A percentile compares a stretch with the other conserved stretches of the same genome.
Conservation (phyloP, 2,888 invertebrate species). For the Papilio gigon region DNA sequence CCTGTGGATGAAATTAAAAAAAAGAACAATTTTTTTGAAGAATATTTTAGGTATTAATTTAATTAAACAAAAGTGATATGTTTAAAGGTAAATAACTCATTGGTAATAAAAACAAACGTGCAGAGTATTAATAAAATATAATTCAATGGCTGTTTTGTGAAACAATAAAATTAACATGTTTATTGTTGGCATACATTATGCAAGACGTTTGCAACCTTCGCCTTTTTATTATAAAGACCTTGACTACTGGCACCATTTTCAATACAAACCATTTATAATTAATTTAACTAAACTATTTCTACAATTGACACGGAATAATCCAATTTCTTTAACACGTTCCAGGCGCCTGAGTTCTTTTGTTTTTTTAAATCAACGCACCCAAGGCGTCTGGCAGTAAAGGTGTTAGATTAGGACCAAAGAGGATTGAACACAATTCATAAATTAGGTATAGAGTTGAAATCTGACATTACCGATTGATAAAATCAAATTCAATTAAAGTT, state of each 20-base stretch:
- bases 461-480: not conserved
- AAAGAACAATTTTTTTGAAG: constrained; percentile 9
- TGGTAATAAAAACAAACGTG: not conserved
- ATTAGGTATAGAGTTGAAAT: not conserved
- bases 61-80: not conserved
- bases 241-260: constrained; percentile 37
- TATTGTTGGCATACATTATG: constrained; percentile 33
- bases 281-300: constrained; percentile 2
- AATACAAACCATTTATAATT: constrained; percentile 15
- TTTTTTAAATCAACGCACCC: not conserved
- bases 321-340: not conserved
- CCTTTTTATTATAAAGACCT: constrained; percentile 28
- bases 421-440: not conserved
- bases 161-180: constrained; percentile 27
- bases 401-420: not conserved
- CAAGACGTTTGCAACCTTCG: constrained; percentile 36
- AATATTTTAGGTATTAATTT: not conserved
- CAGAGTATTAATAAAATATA: not conserved
- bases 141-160: not conserved
- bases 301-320: not conserved
- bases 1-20: constrained; percentile 76
- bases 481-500: not conserved
- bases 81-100: not conserved
- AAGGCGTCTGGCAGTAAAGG: not conserved
- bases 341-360: not conserved